phyloP scores from a whole-genome alignment of 2,113 vertebrate genomes.

The Prietella phreatophila region DNA sequence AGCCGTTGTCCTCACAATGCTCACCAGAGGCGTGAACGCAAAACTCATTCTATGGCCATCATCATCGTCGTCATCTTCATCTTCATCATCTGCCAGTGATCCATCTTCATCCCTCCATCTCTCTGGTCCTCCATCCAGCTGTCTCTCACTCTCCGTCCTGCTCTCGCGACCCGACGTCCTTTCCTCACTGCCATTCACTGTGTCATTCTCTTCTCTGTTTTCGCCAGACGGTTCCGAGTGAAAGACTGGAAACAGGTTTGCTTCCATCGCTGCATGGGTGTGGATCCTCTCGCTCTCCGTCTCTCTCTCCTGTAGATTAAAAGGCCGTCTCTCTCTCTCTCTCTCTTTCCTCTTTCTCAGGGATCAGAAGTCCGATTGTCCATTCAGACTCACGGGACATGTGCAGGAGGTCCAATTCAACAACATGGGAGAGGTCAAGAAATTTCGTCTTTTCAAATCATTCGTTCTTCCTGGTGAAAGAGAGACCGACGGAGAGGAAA shows the following conservation, averaged over 20 bases:
- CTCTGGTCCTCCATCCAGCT: conserved; percentile 28
- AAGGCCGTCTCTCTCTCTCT: neutral
- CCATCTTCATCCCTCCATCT: conserved; percentile 22
- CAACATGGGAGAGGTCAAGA: neutral
- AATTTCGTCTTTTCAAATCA: neutral
- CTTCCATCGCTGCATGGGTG: conserved; percentile 3
- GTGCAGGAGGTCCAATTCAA: neutral
- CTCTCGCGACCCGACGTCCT: conserved; percentile 38
- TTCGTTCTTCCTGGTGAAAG: too few relatives aligned
- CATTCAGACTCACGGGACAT: neutral
- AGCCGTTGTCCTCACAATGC: conserved; percentile 26
- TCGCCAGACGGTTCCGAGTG: neutral
- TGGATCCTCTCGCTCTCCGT: neutral
- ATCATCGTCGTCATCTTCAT: neutral
- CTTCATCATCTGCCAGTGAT: conserved; percentile 40
- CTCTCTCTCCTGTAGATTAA: neutral
- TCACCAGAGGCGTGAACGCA: conserved; percentile 67
- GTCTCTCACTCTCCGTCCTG: conserved; percentile 60
- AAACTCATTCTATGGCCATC: conserved; percentile 60
- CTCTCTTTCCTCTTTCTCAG: neutral
- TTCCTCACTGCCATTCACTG: neutral
- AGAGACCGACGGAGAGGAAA: neutral
- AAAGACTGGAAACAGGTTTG: neutral
- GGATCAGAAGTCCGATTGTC: neutral
- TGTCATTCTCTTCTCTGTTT: neutral